These are phyloP conservation scores for Paelopatides confundens DNA, from an alignment of 53 echinoderm and acorn worm species.

Conservation along the genomic window DNA sequence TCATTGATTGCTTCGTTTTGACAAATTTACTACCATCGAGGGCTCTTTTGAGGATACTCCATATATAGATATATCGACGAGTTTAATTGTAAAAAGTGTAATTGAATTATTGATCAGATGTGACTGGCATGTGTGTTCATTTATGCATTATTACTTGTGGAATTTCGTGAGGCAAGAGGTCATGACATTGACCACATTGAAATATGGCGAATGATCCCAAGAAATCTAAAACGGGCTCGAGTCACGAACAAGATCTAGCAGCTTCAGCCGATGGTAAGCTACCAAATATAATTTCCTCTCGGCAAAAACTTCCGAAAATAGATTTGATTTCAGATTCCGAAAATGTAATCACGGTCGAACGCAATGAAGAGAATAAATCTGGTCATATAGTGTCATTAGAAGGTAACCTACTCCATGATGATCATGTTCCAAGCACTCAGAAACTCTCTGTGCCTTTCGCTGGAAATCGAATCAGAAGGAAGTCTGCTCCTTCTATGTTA, in stretches of 20 bases:
- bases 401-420: not conserved
- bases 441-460: slow-evolving; percentile 20
- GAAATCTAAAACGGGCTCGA: not conserved
- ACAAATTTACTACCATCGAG: no score
- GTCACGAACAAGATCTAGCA: not conserved
- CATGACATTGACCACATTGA: not conserved
- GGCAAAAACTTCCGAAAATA: not conserved
- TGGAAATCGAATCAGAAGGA: slow-evolving; percentile 54
- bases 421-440: not conserved
- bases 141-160: no score
- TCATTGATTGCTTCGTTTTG: no score
- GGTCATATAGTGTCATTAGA: not conserved
- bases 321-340: not conserved
- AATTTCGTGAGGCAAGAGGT: no score
- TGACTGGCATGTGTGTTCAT: no score
- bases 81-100: no score
- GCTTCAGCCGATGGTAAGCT: not conserved
- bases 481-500: slow-evolving; percentile 66
- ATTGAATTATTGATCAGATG: no score
- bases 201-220: not conserved
- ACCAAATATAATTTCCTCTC: not conserved
- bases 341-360: not conserved
- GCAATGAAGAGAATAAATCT: not conserved
- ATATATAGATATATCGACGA: no score
- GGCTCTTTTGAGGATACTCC: no score